Evolutionary conservation across 2,888 invertebrate species (phyloP).

Genomic region (Thymelicus sylvestris): DNA sequence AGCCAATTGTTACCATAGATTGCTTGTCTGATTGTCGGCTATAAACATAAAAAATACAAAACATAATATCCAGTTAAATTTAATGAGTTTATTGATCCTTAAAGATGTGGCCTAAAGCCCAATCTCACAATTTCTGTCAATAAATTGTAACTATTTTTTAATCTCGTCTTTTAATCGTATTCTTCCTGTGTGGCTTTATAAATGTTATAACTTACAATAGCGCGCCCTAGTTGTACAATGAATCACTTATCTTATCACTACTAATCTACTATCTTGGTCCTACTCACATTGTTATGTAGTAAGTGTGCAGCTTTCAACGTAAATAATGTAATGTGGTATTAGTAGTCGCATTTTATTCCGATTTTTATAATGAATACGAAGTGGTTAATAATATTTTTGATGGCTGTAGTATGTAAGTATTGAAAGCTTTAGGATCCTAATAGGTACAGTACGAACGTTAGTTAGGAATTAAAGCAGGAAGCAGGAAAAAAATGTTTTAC

Average conservation of each 20-base stretch:
- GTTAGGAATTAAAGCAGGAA: neutral
- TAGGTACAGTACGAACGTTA: neutral
- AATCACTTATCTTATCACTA: constrained; percentile 69
- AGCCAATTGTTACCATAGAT: too few relatives aligned
- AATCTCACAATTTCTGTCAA: constrained; percentile 28
- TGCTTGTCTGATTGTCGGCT: too few relatives aligned
- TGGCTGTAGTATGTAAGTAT: constrained; percentile 26
- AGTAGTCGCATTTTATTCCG: constrained; percentile 4
- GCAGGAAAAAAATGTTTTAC: neutral
- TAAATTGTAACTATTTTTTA: constrained; percentile 42
- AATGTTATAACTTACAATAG: constrained; percentile 17
- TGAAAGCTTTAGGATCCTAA: neutral
- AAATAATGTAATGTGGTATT: constrained; percentile 25
- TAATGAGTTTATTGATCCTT: neutral
- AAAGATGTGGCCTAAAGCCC: neutral
- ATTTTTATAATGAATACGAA: constrained; percentile 19
- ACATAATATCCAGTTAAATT: neutral
- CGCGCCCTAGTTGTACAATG: constrained; percentile 55
- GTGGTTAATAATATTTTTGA: constrained; percentile 13
- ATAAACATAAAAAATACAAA: too few relatives aligned
- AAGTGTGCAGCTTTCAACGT: constrained; percentile 16
- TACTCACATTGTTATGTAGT: constrained; percentile 30
- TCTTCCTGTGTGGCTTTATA: neutral
- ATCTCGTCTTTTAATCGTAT: constrained; percentile 28
- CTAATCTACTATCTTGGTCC: constrained; percentile 44